phyloP scores from a whole-genome alignment of 2,888 invertebrate genomes.

The Machimus atricapillus region DNA sequence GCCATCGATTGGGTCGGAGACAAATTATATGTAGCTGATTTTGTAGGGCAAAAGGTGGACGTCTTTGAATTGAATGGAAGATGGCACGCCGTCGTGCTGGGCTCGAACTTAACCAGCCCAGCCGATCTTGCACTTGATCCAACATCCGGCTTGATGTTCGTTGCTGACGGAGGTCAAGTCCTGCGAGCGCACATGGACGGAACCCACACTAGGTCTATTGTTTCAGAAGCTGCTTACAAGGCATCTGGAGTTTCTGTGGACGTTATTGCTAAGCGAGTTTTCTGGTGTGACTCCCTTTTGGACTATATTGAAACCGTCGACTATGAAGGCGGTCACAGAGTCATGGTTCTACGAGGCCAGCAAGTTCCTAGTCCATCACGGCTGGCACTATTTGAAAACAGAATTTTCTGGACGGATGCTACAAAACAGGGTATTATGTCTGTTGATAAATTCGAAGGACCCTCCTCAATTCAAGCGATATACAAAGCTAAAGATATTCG shows the following conservation, averaged over 20 bases:
- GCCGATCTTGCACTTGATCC: constrained; percentile 94
- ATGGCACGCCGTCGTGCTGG: constrained; percentile 89
- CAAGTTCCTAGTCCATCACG: constrained; percentile 87
- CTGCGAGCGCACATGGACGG: constrained; percentile 95
- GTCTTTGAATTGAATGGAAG: constrained; percentile 88
- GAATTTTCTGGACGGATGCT: constrained; percentile 90
- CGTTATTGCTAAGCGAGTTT: constrained; percentile 86
- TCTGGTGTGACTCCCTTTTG: constrained; percentile 94
- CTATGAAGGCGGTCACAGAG: constrained; percentile 85
- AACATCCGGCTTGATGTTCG: constrained; percentile 84
- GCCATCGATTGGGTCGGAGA: constrained; percentile 98
- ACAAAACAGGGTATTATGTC: constrained; percentile 89
- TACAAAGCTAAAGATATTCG: constrained; percentile 81
- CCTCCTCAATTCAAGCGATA: constrained; percentile 78
- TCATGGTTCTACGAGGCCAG: constrained; percentile 80
- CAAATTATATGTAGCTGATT: constrained; percentile 94
- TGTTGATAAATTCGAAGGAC: constrained; percentile 84
- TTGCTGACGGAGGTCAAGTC: constrained; percentile 83
- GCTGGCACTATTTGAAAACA: constrained; percentile 83
- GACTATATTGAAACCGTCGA: constrained; percentile 97
- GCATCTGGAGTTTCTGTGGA: constrained; percentile 93
- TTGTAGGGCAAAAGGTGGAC: constrained; percentile 91
- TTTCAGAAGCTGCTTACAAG: constrained; percentile 91
- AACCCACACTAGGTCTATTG: constrained; percentile 80
- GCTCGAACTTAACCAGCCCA: constrained; percentile 89